These are phyloP conservation scores for Furcula furcula DNA, from an alignment of 2,888 invertebrate species.

Conservation along the genomic window DNA sequence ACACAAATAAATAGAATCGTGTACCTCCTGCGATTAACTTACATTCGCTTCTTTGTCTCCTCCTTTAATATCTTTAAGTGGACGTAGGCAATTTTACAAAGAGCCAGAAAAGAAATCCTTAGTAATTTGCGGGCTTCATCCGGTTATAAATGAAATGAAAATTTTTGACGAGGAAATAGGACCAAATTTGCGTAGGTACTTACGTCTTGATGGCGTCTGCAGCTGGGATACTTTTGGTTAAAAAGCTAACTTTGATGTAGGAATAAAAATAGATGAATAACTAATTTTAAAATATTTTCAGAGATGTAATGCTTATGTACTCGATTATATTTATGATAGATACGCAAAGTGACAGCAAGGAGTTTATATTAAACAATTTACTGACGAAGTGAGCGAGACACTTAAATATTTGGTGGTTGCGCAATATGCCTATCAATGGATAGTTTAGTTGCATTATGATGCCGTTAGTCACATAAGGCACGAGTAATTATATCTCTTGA, in stretches of 20 bases:
- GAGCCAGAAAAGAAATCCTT: slow-evolving; percentile 61
- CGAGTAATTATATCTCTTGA: too few relatives aligned
- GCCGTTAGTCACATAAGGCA: too few relatives aligned
- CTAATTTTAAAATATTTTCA: slow-evolving; percentile 13
- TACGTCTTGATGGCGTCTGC: slow-evolving; percentile 25
- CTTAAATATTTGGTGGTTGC: too few relatives aligned
- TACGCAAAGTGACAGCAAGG: too few relatives aligned
- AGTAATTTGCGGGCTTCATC: slow-evolving; percentile 71
- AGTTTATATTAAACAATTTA: too few relatives aligned
- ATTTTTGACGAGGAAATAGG: slow-evolving; percentile 59
- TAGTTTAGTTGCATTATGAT: too few relatives aligned
- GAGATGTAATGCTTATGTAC: slow-evolving; percentile 1
- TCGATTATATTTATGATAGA: too few relatives aligned
- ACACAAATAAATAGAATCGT: slow-evolving; percentile 35
- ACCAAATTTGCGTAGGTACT: slow-evolving; percentile 42
- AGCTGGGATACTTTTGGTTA: slow-evolving; percentile 37
- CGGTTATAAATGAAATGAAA: slow-evolving; percentile 70
- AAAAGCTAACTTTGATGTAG: slow-evolving; percentile 33
- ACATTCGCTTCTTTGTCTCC: slow-evolving; percentile 57
- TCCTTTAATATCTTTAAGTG: slow-evolving; percentile 75
- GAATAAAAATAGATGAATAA: slow-evolving; percentile 12
- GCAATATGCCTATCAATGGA: too few relatives aligned
- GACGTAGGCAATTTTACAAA: slow-evolving; percentile 73
- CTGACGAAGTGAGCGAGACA: too few relatives aligned
- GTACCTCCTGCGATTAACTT: slow-evolving; percentile 48